Conservation (phyloP, 2,888 invertebrate species). For the Perdita meconis region DNA sequence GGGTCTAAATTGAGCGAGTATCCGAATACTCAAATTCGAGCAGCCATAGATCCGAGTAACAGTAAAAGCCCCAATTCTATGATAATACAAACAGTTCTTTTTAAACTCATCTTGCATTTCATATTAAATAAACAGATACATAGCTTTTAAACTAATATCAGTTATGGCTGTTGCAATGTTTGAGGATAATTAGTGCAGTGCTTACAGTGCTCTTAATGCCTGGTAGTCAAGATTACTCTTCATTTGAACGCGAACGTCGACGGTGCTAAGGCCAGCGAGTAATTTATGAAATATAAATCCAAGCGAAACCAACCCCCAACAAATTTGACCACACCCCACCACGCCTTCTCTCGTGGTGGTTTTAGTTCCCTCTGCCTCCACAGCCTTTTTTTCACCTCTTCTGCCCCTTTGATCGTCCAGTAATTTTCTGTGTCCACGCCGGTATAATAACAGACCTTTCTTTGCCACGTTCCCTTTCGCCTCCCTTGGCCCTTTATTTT, state of each 20-base stretch:
- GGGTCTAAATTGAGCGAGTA: too few species aligned
- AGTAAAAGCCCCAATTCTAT: too few species aligned
- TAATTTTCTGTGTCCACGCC: slow-evolving; percentile 58
- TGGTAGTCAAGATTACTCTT: slow-evolving; percentile 17
- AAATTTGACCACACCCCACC: slow-evolving; percentile 82
- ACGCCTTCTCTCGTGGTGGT: slow-evolving; percentile 72
- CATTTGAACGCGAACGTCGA: slow-evolving; percentile 61
- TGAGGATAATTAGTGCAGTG: slow-evolving; percentile 13
- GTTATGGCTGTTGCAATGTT: background rate
- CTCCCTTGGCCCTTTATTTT: slow-evolving; percentile 57
- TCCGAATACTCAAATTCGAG: too few species aligned
- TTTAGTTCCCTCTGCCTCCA: slow-evolving; percentile 34
- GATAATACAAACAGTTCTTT: too few species aligned
- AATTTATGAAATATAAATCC: slow-evolving; percentile 81
- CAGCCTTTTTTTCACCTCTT: slow-evolving; percentile 8
- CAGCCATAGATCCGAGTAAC: too few species aligned
- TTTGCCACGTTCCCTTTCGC: slow-evolving; percentile 53
- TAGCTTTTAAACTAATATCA: too few species aligned
- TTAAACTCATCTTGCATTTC: too few species aligned
- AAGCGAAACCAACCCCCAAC: slow-evolving; percentile 77
- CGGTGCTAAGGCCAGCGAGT: slow-evolving; percentile 49
- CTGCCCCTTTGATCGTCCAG: slow-evolving; percentile 33
- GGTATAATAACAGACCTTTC: slow-evolving; percentile 60
- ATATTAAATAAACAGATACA: too few species aligned
- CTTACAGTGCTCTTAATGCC: slow-evolving; percentile 10